Percentiles rank a stretch among this genome's conserved stretches.
Conservation (phyloP, 1,140 invertebrate species). For the Thaumatotibia leucotreta region DNA sequence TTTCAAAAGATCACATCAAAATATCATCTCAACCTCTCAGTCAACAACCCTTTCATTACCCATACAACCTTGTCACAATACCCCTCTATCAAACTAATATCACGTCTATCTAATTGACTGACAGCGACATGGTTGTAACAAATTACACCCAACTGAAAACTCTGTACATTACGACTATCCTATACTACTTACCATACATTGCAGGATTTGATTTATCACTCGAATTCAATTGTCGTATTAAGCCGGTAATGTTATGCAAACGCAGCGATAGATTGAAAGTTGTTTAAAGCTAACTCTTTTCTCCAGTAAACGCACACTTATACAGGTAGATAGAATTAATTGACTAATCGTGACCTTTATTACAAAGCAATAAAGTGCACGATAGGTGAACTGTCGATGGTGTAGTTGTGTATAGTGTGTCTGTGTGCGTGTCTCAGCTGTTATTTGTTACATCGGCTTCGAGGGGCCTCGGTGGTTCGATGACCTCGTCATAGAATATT, state of each 20-base stretch:
- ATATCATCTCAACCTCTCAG: not conserved
- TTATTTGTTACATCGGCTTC: slow-evolving; percentile 39
- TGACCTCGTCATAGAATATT: slow-evolving; percentile 41
- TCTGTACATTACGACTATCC: too few species aligned
- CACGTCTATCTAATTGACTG: not conserved
- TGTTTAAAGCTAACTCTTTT: not conserved
- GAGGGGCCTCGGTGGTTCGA: slow-evolving; percentile 48
- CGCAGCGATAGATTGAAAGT: too few species aligned
- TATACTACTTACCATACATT: too few species aligned
- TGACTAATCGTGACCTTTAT: not conserved
- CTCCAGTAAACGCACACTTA: not conserved
- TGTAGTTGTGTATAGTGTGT: slow-evolving; percentile 16
- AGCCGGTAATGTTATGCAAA: too few species aligned
- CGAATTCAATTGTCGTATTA: too few species aligned
- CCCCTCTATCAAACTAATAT: not conserved
- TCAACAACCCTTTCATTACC: not conserved
- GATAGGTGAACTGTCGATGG: not conserved
- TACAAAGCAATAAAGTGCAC: not conserved
- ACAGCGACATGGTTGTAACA: not conserved
- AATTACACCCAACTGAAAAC: too few species aligned
- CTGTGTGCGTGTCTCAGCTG: slow-evolving; percentile 40
- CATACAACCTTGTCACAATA: not conserved
- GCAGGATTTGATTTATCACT: too few species aligned
- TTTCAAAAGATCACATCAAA: not conserved
- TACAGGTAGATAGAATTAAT: not conserved